Evolutionary conservation across 2,797 vertebrate species (phyloP), one percentile per base, ranked within the genome.

Genomic region (Phataginus tricuspis): DNA sequence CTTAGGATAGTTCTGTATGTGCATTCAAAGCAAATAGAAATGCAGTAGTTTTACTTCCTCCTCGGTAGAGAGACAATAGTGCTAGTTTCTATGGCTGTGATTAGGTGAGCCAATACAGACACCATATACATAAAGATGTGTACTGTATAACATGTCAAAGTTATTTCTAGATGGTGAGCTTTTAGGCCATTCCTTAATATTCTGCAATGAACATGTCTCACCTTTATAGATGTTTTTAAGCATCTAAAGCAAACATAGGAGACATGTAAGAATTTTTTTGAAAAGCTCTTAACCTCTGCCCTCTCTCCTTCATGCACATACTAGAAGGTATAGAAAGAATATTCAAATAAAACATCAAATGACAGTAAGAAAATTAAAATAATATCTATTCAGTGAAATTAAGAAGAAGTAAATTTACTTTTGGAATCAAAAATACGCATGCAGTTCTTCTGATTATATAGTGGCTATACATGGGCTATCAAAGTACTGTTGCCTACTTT

Each of bases 161-260:
- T 79, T 75, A 80, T 79, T 90, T 80, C 53, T 75, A 71, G 77
- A 37, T 87, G 13, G 19, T 53, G 29, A 88, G 27, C 51, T 57
- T 85, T 90, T 82, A 91, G 27, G 27, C 49, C 29, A 71, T 57
- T 82, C 42, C 39, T 27, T 66, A 86, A 57, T 79, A 27, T 53
- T 77, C 53, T 64, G 66, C 5, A 21, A 42, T 82, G 61, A 89
- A 49, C 27, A 21, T 63, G 3, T 42, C 71, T 77, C 27, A 72
- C 12, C 72, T 94, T 72, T 57, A 49, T 10, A 68, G 92, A 64
- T 68, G 2, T 75, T 2, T 66, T 53, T 53, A 82, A 31, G 34
- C 85, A 27, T 88, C 59, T 85, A 92, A 94, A 61, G 45, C 49
- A 91, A 96, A 85, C 19, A 74, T 21, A 85, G 42, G 31, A 79